Evolutionary conservation across 1,140 invertebrate species (phyloP).

Genomic region (Drosophila pruinosa): DNA sequence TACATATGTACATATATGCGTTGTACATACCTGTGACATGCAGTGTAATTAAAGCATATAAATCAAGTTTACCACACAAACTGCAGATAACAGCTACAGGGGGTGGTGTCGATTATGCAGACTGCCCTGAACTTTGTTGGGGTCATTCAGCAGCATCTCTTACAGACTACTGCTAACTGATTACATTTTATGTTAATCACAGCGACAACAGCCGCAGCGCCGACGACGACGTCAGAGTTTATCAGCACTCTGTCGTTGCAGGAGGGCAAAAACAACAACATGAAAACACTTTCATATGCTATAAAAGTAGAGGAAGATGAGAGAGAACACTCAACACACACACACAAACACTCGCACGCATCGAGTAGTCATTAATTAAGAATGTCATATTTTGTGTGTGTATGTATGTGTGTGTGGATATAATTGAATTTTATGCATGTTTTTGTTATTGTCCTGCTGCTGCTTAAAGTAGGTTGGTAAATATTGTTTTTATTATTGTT

Average conservation of each 20-base stretch:
- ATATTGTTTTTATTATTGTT: constrained; percentile 17
- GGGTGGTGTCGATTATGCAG: neutral
- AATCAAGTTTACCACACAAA: constrained; percentile 19
- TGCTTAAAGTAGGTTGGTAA: constrained; percentile 18
- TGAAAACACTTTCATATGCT: constrained; percentile 4
- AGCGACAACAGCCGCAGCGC: neutral
- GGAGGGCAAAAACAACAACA: constrained; percentile 30
- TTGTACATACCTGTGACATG: constrained; percentile 23
- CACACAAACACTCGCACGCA: neutral
- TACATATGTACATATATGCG: neutral
- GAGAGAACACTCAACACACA: constrained; percentile 1
- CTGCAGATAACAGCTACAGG: constrained; percentile 8
- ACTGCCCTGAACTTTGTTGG: constrained; percentile 30
- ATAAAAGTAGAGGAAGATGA: neutral
- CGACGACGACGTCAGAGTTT: constrained; percentile 33
- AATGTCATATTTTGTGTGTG: constrained; percentile 29
- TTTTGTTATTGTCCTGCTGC: constrained; percentile 27
- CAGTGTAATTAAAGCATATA: constrained; percentile 29
- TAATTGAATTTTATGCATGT: constrained; percentile 4
- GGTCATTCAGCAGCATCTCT: constrained; percentile 37
- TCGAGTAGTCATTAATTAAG: constrained; percentile 28
- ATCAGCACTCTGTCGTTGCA: constrained; percentile 22
- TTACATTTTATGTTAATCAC: constrained; percentile 29
- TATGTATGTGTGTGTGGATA: neutral
- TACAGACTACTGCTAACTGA: constrained; percentile 16